Evolutionary conservation across 1,140 invertebrate genomes (phyloP), one percentile per base, ranked within the genome.

Genomic region (Drosophila elegans): DNA sequence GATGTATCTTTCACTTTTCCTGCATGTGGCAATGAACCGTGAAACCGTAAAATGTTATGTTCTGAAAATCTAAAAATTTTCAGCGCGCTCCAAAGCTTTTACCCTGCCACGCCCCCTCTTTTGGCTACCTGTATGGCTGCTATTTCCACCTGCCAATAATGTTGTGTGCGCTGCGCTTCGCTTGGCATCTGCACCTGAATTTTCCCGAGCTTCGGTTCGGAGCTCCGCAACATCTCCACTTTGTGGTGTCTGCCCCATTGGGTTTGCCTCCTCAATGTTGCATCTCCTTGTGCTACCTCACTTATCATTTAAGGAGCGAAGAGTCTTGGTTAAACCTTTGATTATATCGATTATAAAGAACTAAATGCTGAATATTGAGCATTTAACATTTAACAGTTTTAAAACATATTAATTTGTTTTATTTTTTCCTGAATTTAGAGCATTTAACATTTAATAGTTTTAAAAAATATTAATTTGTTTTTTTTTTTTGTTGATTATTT

Each of bases 21-120:
- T 86, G 83, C 83, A 86, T 88, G 79, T 64, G 83, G 83, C 83
- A 86, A 86, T 86, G 83, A 88, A 86, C 83, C 83, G 83, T 86
- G 83, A 86, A 86, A 88, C 83, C 79, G 83, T 86, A 88, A 86
- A 86, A 86, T 86, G 83, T 86, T 86, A 88, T 86, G 83, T 86
- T 88, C 83, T 82, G 84, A 82, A 86, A 86, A 86, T 86, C 83
- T 86, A 79, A 77, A 88, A 88, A 86, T 82, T 88, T 84, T 83
- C 75, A 85, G 78, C 75, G 75, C 75, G 83, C 83, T 79, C 77
- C 83, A 86, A 88, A 86, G 79, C 83, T 56, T 55, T 73, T 34
- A 39, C 38, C 56, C 56, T 21, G 29, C 61, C 57, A 39, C 51
- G 59, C 42, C 25, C 42, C 44, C 56, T 25, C 44, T 53, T 25